Percentiles rank a stretch among this genome's conserved stretches.
These are phyloP conservation scores for Tyria jacobaeae DNA, from an alignment of 2,888 invertebrate genomes.

Conservation along the genomic window DNA sequence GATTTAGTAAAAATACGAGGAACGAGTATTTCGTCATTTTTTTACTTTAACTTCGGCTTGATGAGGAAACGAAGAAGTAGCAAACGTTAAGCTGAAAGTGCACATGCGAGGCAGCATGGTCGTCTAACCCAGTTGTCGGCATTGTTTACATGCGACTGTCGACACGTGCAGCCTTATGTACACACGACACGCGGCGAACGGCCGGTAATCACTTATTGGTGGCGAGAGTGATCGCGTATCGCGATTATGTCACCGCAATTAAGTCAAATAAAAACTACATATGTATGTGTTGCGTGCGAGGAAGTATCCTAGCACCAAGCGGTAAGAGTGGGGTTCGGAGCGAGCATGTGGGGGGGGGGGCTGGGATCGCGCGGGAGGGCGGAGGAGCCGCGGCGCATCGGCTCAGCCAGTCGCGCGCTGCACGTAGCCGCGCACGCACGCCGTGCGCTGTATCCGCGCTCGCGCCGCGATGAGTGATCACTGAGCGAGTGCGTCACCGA, in stretches of 20 bases:
- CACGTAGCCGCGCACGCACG: slow-evolving; percentile 66
- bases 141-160: slow-evolving; percentile 70
- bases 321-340: slow-evolving; percentile 33
- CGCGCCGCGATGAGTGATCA: slow-evolving; percentile 79
- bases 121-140: slow-evolving; percentile 53
- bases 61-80: neutral
- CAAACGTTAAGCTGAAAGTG: neutral
- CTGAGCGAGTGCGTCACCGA: slow-evolving; percentile 68
- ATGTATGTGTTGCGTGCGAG: slow-evolving; percentile 56
- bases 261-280: slow-evolving; percentile 55
- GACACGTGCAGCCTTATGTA: slow-evolving; percentile 65
- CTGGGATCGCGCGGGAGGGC: slow-evolving; percentile 46
- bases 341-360: slow-evolving; percentile 32
- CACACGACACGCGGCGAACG: slow-evolving; percentile 52
- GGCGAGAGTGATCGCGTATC: slow-evolving; percentile 70
- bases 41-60: too few relatives aligned
- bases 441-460: slow-evolving; percentile 60
- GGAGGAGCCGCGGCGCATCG: slow-evolving; percentile 55
- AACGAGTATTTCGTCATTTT: too few relatives aligned
- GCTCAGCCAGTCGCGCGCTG: slow-evolving; percentile 66
- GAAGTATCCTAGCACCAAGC: slow-evolving; percentile 39
- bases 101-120: slow-evolving; percentile 39
- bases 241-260: slow-evolving; percentile 71
- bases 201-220: slow-evolving; percentile 67
- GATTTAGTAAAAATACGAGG: too few relatives aligned